These are phyloP conservation scores for Palythoa grandis DNA, from an alignment of 92 coral and sea anemone species.

Conservation along the genomic window DNA sequence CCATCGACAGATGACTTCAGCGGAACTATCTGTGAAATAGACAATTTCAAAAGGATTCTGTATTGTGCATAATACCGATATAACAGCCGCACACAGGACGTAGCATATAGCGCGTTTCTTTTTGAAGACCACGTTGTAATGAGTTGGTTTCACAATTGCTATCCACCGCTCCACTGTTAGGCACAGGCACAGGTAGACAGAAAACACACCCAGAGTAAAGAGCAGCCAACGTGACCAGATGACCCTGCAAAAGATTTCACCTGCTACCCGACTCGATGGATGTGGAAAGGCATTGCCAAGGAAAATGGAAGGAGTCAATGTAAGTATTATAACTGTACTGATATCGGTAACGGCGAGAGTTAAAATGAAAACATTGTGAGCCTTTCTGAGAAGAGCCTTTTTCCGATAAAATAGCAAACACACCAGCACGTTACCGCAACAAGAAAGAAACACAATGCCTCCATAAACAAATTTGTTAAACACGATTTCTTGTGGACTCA, in stretches of 20 bases:
- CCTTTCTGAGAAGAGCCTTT: slow-evolving; percentile 10
- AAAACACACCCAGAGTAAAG: slow-evolving; percentile 38
- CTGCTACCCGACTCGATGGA: slow-evolving; percentile 23
- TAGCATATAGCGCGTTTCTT: slow-evolving; percentile 42
- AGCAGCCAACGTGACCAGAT: slow-evolving; percentile 69
- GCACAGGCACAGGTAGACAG: slow-evolving; percentile 53
- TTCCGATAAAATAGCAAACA: slow-evolving; percentile 33
- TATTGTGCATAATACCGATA: slow-evolving; percentile 42
- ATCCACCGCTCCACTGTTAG: slow-evolving; percentile 62
- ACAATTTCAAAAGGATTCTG: slow-evolving; percentile 41
- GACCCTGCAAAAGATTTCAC: slow-evolving; percentile 42
- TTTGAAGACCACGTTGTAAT: slow-evolving; percentile 42
- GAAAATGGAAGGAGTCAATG: slow-evolving; percentile 27
- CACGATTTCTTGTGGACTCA: not conserved
- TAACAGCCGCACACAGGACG: slow-evolving; percentile 17
- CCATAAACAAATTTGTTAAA: slow-evolving; percentile 10
- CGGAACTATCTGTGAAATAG: slow-evolving; percentile 7
- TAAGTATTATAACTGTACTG: not conserved
- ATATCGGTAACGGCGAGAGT: slow-evolving; percentile 39
- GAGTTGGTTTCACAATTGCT: slow-evolving; percentile 54
- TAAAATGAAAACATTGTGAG: slow-evolving; percentile 44
- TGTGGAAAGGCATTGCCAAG: slow-evolving; percentile 26
- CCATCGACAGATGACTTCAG: slow-evolving; percentile 39
- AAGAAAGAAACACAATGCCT: slow-evolving; percentile 22
- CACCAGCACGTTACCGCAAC: slow-evolving; percentile 22